Conservation (phyloP, 92 coral and sea anemone species). For the Parazoanthus swiftii region DNA sequence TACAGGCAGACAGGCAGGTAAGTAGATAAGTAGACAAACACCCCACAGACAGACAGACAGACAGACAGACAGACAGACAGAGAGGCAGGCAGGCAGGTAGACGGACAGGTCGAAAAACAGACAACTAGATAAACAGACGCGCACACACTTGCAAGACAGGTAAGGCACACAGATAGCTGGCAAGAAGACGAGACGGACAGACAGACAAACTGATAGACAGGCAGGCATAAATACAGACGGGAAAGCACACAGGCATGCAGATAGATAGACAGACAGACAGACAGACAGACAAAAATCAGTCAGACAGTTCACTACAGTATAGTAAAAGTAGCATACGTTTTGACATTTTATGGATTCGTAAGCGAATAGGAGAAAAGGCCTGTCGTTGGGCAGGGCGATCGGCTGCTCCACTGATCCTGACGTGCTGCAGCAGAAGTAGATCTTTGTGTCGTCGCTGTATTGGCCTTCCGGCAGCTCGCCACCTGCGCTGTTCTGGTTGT, state of each 20-base stretch:
- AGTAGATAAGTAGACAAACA: not conserved
- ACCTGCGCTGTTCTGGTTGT: constrained; percentile 73
- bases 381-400: constrained; percentile 72
- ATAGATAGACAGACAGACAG: not conserved
- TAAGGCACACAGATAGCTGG: too few relatives aligned
- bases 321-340: constrained; percentile 57
- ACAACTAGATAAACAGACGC: not conserved
- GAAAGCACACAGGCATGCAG: not conserved
- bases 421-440: constrained; percentile 89
- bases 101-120: too few relatives aligned
- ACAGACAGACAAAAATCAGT: not conserved
- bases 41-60: not conserved
- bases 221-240: not conserved
- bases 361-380: constrained; percentile 83
- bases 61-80: not conserved
- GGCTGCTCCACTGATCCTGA: constrained; percentile 75
- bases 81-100: too few relatives aligned
- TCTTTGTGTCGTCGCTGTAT: constrained; percentile 88
- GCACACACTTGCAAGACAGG: too few relatives aligned
- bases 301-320: not conserved
- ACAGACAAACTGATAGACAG: too few relatives aligned
- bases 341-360: constrained; percentile 80
- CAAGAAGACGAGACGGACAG: too few relatives aligned
- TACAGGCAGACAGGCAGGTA: too few relatives aligned
- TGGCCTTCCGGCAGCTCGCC: constrained; percentile 91